These are phyloP conservation scores for Deilephila elpenor DNA, from an alignment of 2,888 invertebrate species.

Conservation along the genomic window DNA sequence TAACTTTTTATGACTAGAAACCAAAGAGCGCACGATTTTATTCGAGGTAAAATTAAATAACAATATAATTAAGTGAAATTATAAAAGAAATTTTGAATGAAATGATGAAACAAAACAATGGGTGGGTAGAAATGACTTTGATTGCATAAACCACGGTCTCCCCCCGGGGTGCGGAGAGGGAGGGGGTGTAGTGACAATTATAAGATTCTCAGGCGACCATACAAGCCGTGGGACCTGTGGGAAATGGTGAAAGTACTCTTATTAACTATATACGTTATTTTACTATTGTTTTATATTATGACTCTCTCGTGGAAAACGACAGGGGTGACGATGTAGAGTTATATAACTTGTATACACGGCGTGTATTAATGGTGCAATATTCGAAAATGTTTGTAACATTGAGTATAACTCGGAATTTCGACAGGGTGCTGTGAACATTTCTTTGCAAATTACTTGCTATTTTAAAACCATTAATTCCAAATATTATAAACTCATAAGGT, in stretches of 20 bases:
- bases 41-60: slow-evolving; percentile 15
- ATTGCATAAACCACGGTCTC: slow-evolving; percentile 33
- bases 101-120: slow-evolving; percentile 21
- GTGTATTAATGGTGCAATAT: not conserved
- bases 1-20: not conserved
- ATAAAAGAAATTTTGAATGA: slow-evolving; percentile 23
- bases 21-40: not conserved
- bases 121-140: slow-evolving; percentile 34
- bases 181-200: not conserved
- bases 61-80: slow-evolving; percentile 5
- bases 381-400: no score
- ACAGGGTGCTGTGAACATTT: no score
- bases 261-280: slow-evolving; percentile 35
- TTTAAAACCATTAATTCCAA: no score
- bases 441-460: no score
- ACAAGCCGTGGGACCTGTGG: slow-evolving; percentile 34
- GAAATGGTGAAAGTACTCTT: slow-evolving; percentile 44
- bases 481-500: no score
- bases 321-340: slow-evolving; percentile 4
- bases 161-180: not conserved
- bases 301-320: slow-evolving; percentile 24
- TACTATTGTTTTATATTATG: slow-evolving; percentile 38
- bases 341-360: not conserved
- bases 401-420: no score
- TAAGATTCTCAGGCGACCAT: slow-evolving; percentile 39